phyloP scores from a whole-genome alignment of 2,113 vertebrate genomes.

The Zosterops borbonicus region DNA sequence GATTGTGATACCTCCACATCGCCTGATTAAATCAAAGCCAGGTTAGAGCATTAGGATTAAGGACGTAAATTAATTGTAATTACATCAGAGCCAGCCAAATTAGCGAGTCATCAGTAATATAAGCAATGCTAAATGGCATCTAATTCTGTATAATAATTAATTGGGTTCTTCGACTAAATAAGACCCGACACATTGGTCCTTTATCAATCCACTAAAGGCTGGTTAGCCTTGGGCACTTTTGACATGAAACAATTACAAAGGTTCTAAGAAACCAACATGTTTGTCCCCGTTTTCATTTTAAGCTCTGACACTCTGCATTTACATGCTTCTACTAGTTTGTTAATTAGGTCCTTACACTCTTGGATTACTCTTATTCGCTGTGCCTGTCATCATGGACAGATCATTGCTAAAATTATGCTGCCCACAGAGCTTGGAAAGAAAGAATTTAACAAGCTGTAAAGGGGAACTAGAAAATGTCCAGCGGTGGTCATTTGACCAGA shows the following conservation, averaged over 20 bases:
- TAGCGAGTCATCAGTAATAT: slow-evolving; percentile 62
- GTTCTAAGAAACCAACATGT: background rate
- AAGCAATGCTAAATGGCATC: slow-evolving; percentile 66
- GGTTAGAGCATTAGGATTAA: slow-evolving; percentile 65
- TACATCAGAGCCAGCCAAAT: slow-evolving; percentile 64
- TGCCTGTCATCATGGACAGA: background rate
- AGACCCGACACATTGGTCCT: slow-evolving; percentile 33
- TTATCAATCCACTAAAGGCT: slow-evolving; percentile 44
- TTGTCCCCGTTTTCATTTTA: slow-evolving; percentile 20
- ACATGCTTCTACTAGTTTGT: background rate
- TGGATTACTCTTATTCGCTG: background rate
- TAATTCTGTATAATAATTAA: slow-evolving; percentile 67
- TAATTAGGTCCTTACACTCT: background rate
- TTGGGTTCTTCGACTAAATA: slow-evolving; percentile 60
- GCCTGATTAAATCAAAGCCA: slow-evolving; percentile 66
- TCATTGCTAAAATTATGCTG: background rate
- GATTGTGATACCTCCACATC: slow-evolving; percentile 57
- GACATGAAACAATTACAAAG: slow-evolving; percentile 19
- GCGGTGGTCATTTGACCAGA: background rate
- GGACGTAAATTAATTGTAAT: slow-evolving; percentile 67
- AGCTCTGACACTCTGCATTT: background rate
- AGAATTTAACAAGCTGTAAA: background rate
- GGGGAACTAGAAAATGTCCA: background rate
- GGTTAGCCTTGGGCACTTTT: slow-evolving; percentile 29
- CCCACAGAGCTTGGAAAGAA: background rate